Base-by-base conservation (phyloP, 2,797 vertebrate genomes). In the Cichlasoma orientale region DNA sequence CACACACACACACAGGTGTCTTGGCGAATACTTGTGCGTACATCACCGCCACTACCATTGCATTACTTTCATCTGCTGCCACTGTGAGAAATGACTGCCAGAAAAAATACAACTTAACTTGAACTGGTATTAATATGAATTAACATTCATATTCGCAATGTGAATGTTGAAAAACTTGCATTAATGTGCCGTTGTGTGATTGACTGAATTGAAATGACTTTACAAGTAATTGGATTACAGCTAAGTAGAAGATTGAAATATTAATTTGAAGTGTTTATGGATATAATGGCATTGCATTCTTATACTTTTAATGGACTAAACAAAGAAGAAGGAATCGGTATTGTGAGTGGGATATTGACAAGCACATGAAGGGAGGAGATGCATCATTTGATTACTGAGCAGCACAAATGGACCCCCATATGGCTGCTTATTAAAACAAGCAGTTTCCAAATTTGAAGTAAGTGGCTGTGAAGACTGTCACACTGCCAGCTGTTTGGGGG, bases 301-400 rank as follows among this genome's bases (percentile, higher is more conserved):
- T 83, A 61, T 63, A 77, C 75, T 36, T 77, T 25, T 71, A 72
- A 75, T 75, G 59, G 66, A n/a, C 38, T 47, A 54, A 86, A 89
- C 27, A 63, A 78, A 78, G 44, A 79, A 55, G 58, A 56, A 52
- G 23, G 63, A 78, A 78, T 74, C n/a, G 36, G 29, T 57, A 27
- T 29, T 74, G 73, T 68, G 38, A 79, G 70, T 57, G 21, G 47
- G 10, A 72, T 52, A 56, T 78, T 83, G 86, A 89, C 82, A 82
- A 80, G 75, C 58, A 83, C 75, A 73, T 6, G 73, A 69, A 36
- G 71, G 66, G 78, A 53, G 68, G 59, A 70, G 72, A 79, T 84
- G 77, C 82, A 84, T 86, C 75, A 82, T 88, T 87, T 86, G 73
- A 83, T 80, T 58, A 82, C 57, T 77, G 80, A 85, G 76, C 82